Base-by-base conservation (phyloP, 1,140 invertebrate species). In the Drosophila lini region DNA sequence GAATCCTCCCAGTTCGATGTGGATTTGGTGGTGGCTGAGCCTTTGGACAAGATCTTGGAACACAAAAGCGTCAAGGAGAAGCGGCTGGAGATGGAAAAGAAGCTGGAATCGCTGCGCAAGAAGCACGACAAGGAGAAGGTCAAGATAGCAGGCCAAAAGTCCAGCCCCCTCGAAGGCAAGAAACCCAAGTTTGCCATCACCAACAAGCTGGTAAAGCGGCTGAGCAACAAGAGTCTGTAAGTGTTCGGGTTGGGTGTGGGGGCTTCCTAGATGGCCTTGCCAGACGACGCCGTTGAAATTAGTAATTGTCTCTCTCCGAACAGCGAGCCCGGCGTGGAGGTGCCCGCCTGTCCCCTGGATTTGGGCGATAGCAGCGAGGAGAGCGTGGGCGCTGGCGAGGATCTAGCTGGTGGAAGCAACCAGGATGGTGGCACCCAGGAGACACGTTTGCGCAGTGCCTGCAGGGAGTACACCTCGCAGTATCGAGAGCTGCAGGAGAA, bases 161-260 rank as follows among this genome's bases (percentile, higher is more conserved):
- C 93, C 0, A 86, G 91, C 59, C 82, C 93, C 0, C 92, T 94
- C 1, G 91, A 94, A n/a, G 95, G 94, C 94, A 62, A 95, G 95
- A 86, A 94, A 94, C 55, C 94, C 90, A 97, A 96, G 90, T 96
- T 97, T 78, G 95, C 94, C 65, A 95, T 96, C 73, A 95, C 95
- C 78, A 95, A 95, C 75, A 95, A 95, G 92, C 92, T 97, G 62
- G 95, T 96, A 7, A 97, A 97, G 91, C 94, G 96, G 62, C 92
- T 97, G 31, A 97, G 96, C 6, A 96, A 94, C 77, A 96, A 96
- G 93, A 97, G 96, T 89, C 95, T 97, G 96, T 96, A 93, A 95
- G 95, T 94, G 59, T 50, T 28, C 53, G 65, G 69, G 69, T 28
- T 28, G 25, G 25, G 25, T 28, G 25, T 41, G 40, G n/a, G 10